Evolutionary conservation across 2,888 invertebrate genomes (phyloP).

Genomic region (Linyphia triangularis): DNA sequence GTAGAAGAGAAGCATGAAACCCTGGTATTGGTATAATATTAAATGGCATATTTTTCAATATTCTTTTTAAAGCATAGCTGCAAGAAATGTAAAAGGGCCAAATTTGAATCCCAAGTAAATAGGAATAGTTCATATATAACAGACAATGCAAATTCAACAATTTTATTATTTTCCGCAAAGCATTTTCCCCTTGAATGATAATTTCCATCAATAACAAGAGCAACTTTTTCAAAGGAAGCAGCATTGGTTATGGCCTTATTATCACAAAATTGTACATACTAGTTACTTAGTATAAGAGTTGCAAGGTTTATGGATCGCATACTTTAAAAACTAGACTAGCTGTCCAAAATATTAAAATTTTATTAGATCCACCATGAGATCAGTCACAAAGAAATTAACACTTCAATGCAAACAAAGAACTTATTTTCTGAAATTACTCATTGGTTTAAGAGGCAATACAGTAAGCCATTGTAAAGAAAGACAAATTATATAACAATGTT

Average conservation of each 20-base stretch:
- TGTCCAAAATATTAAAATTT: slow-evolving; percentile 14
- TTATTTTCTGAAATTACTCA: background rate
- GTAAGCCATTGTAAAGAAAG: background rate
- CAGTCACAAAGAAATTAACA: slow-evolving; percentile 18
- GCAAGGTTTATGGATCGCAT: background rate
- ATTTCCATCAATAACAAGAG: background rate
- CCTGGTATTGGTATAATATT: too few species aligned
- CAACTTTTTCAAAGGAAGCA: background rate
- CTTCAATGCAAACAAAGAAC: background rate
- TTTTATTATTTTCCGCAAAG: background rate
- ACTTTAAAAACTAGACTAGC: background rate
- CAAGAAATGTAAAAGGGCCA: too few species aligned
- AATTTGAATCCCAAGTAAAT: too few species aligned
- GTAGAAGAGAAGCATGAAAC: too few species aligned
- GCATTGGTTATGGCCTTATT: background rate
- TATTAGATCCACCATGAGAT: slow-evolving; percentile 31
- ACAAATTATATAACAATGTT: background rate
- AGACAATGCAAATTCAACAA: background rate
- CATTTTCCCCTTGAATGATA: background rate
- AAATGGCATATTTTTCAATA: too few species aligned
- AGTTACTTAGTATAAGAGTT: background rate
- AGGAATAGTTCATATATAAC: too few species aligned
- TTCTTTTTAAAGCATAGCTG: too few species aligned
- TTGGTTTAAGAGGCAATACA: background rate
- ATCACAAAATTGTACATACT: background rate